A percentile compares a stretch with the other conserved stretches of the same genome.
These are phyloP conservation scores for Megalops atlanticus DNA, from an alignment of 2,113 vertebrate genomes.

Conservation along the genomic window DNA sequence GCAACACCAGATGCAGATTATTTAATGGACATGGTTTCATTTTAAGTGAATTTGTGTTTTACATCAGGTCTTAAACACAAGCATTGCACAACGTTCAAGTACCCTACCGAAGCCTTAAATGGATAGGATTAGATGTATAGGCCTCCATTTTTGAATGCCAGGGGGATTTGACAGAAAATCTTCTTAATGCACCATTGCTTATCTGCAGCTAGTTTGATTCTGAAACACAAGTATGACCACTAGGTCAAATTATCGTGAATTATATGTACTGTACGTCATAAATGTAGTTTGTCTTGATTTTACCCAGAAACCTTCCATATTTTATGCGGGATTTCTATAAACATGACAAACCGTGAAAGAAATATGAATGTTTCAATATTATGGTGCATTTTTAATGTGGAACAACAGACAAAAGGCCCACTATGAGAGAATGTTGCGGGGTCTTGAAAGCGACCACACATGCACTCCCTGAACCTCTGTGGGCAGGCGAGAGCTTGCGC, in stretches of 20 bases:
- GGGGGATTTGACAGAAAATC: no score
- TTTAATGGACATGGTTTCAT: no score
- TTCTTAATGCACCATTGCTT: no score
- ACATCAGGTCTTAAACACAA: no score
- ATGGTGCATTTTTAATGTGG: background rate
- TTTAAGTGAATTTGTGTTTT: no score
- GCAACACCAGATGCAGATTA: no score
- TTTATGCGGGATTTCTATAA: background rate
- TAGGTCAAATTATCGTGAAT: background rate
- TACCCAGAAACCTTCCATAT: background rate
- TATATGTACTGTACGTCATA: background rate
- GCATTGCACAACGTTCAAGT: no score
- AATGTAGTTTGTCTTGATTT: background rate
- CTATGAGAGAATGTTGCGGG: background rate
- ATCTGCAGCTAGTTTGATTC: background rate
- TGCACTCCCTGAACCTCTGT: background rate
- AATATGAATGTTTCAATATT: background rate
- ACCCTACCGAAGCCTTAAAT: no score
- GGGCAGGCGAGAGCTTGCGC: constrained; percentile 15
- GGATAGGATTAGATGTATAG: no score
- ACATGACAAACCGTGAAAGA: background rate
- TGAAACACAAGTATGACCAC: background rate
- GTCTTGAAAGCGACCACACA: background rate
- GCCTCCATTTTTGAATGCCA: no score
- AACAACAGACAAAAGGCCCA: background rate